Conservation (phyloP, 2,797 vertebrate genomes). For the Cossypha caffra region DNA sequence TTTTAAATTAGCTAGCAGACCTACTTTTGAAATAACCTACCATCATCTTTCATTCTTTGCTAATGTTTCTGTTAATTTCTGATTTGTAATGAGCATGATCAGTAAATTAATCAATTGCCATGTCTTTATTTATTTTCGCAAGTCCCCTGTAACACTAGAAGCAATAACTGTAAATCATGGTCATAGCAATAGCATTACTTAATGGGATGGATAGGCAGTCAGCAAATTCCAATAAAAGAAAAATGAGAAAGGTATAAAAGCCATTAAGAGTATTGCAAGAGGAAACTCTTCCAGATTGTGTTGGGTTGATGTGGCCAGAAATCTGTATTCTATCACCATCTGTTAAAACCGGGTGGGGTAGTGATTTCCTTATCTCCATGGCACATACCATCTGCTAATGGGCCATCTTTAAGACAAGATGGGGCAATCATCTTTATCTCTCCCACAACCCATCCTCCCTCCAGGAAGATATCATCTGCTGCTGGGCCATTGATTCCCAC, state of each 20-base stretch:
- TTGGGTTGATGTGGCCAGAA: too few relatives aligned
- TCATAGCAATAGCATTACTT: background rate
- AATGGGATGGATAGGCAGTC: background rate
- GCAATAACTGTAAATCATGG: background rate
- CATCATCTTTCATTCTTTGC: background rate
- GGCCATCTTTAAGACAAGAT: too few relatives aligned
- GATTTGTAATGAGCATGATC: background rate
- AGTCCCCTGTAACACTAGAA: background rate
- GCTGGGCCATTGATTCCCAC: too few relatives aligned
- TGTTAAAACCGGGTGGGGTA: too few relatives aligned
- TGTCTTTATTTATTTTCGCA: background rate
- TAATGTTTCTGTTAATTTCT: background rate
- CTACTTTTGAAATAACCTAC: background rate
- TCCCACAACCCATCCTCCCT: too few relatives aligned
- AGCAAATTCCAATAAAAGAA: background rate
- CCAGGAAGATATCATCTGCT: too few relatives aligned
- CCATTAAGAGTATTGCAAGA: background rate
- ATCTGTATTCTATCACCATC: too few relatives aligned
- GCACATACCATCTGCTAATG: too few relatives aligned
- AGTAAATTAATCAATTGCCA: background rate
- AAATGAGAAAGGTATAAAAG: background rate
- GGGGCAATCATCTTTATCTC: too few relatives aligned
- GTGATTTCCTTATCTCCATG: too few relatives aligned
- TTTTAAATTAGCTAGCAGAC: background rate
- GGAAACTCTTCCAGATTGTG: background rate